phyloP scores from a whole-genome alignment of 2,797 vertebrate genomes.

The Arnoldichthys spilopterus region DNA sequence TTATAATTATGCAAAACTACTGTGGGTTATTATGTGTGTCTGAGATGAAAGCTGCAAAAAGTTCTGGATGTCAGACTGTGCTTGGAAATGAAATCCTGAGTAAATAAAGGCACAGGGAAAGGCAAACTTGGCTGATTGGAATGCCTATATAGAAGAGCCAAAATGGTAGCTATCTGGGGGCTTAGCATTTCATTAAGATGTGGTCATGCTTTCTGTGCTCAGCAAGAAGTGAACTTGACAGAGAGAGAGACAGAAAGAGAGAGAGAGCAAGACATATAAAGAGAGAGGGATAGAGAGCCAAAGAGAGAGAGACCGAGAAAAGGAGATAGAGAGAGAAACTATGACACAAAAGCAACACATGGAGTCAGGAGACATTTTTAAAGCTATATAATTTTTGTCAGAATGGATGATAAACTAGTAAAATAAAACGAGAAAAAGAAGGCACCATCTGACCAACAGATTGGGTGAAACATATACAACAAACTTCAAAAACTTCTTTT shows the following conservation, averaged over 20 bases:
- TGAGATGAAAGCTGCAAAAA: slow-evolving; percentile 1
- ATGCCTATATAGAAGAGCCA: slow-evolving; percentile 23
- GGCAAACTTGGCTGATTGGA: slow-evolving; percentile 14
- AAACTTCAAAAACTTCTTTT: too few species aligned
- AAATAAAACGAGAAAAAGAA: not conserved
- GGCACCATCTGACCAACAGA: too few species aligned
- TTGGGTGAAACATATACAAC: too few species aligned
- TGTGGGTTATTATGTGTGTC: not conserved
- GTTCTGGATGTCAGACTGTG: not conserved
- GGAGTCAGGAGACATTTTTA: not conserved
- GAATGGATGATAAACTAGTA: not conserved
- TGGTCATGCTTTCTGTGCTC: slow-evolving; percentile 40
- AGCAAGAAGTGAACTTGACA: slow-evolving; percentile 3
- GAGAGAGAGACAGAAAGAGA: slow-evolving; percentile 24
- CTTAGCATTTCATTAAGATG: slow-evolving; percentile 45
- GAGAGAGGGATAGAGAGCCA: not conserved
- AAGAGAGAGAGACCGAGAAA: not conserved
- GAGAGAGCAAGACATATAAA: slow-evolving; percentile 27
- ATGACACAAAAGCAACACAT: not conserved
- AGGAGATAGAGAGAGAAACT: not conserved
- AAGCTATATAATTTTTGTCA: not conserved
- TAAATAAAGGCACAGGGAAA: not conserved
- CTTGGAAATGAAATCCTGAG: not conserved
- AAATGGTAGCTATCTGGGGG: slow-evolving; percentile 6
- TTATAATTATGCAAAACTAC: slow-evolving; percentile 27